Base-by-base conservation (phyloP, 2,113 vertebrate species). In the Ochotona curzoniae region DNA sequence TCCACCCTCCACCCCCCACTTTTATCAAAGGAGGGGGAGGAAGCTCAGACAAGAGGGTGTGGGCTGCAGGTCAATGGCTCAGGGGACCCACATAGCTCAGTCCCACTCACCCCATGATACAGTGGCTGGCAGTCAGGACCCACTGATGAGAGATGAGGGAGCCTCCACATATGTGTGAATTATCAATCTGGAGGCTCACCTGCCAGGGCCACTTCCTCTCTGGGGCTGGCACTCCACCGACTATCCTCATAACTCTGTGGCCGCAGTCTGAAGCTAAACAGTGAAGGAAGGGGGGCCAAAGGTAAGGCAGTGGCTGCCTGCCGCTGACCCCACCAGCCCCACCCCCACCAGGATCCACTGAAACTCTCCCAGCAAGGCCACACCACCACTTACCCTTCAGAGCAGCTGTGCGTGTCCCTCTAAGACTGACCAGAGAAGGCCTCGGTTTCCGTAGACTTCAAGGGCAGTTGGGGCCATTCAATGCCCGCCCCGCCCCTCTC, bases 151-250 rank as follows among this genome's bases (percentile, higher is more conserved):
- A 23, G 38, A 99, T 97, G 93, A 99, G 97, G 28, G 98, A 97
- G 75, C 98, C 98, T 4, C 98, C 98, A 21, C 98, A 98, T 18
- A 98, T 25, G 3, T 98, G 98, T 0, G 1, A 1, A 0, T 96
- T 70, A 0, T 92, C 20, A 2, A 73, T 49, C 85, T 98, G 98
- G 47, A 98, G 81, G 92, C 98, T 99, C 47, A 97, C 98, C 94
- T 98, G 98, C 98, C 98, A 98, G 0, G 98, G 98, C 98, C 98
- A 99, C 4, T 26, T 13, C 2, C 82, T 97, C 15, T 79, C 25
- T 0, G 32, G 0, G 0, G 95, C 69, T 0, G 61, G 51, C 1
- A 1, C 2, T 5, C 96, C 97, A 0, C 92, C 96, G 15, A 94
- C 54, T 11, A 97, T 67, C 38, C 93, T 64, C 1, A 30, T 8